phyloP scores from a whole-genome alignment of 1,140 invertebrate species.

The Leguminivora glycinivorella region DNA sequence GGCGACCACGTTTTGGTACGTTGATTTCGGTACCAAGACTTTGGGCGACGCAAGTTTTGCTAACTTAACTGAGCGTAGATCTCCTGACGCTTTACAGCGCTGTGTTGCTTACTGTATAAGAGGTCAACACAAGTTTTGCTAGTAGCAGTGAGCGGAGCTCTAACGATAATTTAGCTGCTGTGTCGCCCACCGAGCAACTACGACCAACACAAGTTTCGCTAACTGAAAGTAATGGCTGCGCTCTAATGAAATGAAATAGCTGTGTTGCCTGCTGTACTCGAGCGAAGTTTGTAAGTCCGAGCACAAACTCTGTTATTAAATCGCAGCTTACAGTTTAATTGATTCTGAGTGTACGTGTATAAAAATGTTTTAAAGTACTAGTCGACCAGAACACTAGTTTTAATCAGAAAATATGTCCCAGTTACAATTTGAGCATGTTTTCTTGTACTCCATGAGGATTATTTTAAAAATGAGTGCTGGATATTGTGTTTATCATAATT shows the following conservation, averaged over 20 bases:
- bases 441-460: no score
- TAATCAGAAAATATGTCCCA: no score
- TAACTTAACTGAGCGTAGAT: not conserved
- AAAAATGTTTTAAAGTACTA: not conserved
- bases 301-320: slow-evolving; percentile 24
- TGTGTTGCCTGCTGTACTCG: slow-evolving; percentile 4
- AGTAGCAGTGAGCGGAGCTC: not conserved
- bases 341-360: not conserved
- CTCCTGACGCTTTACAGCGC: not conserved
- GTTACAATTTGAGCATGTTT: no score
- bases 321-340: slow-evolving; percentile 4
- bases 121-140: not conserved
- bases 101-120: not conserved
- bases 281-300: slow-evolving; percentile 14
- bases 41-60: not conserved
- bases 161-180: not conserved
- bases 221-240: not conserved
- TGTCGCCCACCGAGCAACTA: not conserved
- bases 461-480: no score
- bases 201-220: not conserved
- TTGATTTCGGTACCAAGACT: not conserved
- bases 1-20: not conserved
- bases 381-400: not conserved
- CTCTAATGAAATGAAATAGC: not conserved
- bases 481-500: no score